Conservation (phyloP, 2,113 vertebrate species). For the Gobius niger region DNA sequence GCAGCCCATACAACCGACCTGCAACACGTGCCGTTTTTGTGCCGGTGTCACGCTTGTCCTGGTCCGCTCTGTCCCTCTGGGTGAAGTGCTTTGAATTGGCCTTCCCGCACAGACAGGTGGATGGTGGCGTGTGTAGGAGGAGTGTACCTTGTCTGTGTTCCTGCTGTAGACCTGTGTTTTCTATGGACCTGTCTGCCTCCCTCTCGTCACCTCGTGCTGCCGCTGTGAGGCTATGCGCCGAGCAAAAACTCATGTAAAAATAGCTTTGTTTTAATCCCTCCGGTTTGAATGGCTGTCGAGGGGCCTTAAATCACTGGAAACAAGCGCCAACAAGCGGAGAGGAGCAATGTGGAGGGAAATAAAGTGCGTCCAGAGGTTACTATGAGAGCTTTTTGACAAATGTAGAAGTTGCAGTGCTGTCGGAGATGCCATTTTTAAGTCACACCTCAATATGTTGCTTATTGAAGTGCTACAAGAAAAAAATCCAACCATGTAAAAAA, state of each 20-base stretch:
- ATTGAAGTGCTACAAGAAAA: too few species aligned
- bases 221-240: conserved; percentile 23
- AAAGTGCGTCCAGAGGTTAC: too few species aligned
- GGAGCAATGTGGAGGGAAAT: neutral
- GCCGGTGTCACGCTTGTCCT: neutral
- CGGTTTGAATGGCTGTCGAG: conserved; percentile 58
- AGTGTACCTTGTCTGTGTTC: conserved; percentile 9
- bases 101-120: neutral
- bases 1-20: neutral
- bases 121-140: neutral
- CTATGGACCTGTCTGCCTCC: conserved; percentile 46
- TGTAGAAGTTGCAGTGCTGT: neutral
- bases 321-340: conserved; percentile 9
- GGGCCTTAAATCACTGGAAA: conserved; percentile 59
- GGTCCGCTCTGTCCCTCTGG: neutral
- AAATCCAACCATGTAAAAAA: too few species aligned
- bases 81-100: neutral
- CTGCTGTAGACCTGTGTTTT: conserved; percentile 28
- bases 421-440: too few species aligned
- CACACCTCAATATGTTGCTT: too few species aligned
- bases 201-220: conserved; percentile 46
- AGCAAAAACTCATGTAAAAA: conserved; percentile 47
- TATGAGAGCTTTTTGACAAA: neutral
- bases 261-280: conserved; percentile 60
- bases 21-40: neutral